Evolutionary conservation across 2,888 invertebrate genomes (phyloP).

Genomic region (Scelioninae gen. 1): DNA sequence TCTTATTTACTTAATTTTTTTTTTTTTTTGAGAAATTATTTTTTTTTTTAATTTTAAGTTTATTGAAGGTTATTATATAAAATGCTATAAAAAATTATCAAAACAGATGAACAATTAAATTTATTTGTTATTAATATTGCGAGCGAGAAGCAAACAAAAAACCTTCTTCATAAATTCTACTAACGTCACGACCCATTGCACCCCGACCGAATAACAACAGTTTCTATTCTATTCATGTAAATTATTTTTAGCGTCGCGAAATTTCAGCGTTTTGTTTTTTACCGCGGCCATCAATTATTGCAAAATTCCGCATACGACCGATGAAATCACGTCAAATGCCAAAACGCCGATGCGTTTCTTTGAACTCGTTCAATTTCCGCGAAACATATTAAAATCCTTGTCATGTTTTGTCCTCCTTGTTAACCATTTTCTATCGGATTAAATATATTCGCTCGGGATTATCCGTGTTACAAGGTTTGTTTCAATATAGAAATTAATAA

Average conservation of each 20-base stretch:
- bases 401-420: slow-evolving; percentile 5
- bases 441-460: slow-evolving; percentile 6
- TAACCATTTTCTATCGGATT: slow-evolving; percentile 22
- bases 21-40: too few species aligned
- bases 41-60: too few species aligned
- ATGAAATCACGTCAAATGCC: slow-evolving; percentile 46
- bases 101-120: slow-evolving; percentile 55
- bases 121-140: slow-evolving; percentile 49
- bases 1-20: too few species aligned
- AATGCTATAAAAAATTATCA: slow-evolving; percentile 16
- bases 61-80: too few species aligned
- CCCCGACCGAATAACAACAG: slow-evolving; percentile 30
- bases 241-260: slow-evolving; percentile 41
- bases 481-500: slow-evolving; percentile 4
- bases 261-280: slow-evolving; percentile 34
- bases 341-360: slow-evolving; percentile 25
- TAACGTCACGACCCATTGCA: slow-evolving; percentile 44
- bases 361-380: slow-evolving; percentile 29
- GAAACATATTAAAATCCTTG: slow-evolving; percentile 9
- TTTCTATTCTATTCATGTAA: slow-evolving; percentile 39
- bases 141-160: slow-evolving; percentile 5
- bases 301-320: slow-evolving; percentile 26
- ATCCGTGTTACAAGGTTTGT: slow-evolving; percentile 1
- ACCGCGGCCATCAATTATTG: slow-evolving; percentile 34
- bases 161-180: slow-evolving; percentile 26